Evolutionary conservation across 2,888 invertebrate species (phyloP).

Genomic region (Brenthis hecate): DNA sequence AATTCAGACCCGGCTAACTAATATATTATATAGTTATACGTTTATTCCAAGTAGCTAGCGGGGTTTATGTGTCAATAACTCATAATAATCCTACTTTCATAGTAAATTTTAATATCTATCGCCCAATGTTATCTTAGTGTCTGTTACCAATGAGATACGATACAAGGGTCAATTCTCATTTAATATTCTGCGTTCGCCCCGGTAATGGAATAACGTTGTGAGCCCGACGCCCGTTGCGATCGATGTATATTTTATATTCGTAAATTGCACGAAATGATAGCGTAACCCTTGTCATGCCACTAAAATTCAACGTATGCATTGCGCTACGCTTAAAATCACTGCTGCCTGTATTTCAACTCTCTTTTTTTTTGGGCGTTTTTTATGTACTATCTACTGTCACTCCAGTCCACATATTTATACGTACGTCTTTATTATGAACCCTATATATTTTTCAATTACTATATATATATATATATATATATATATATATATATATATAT

Average conservation of each 20-base stretch:
- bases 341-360: conserved; percentile 25
- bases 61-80: conserved; percentile 34
- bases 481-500: too few relatives aligned
- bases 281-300: conserved; percentile 68
- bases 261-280: conserved; percentile 71
- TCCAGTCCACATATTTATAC: neutral
- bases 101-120: conserved; percentile 41
- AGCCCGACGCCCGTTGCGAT: conserved; percentile 58
- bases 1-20: conserved; percentile 21
- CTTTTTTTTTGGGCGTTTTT: conserved; percentile 10
- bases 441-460: neutral
- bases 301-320: conserved; percentile 45
- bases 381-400: neutral
- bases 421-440: neutral
- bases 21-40: conserved; percentile 22
- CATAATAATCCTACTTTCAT: conserved; percentile 37
- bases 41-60: conserved; percentile 29
- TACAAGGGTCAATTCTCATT: conserved; percentile 69
- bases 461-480: too few relatives aligned
- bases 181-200: conserved; percentile 67
- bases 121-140: conserved; percentile 50
- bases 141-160: conserved; percentile 41
- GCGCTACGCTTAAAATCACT: conserved; percentile 30
- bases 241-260: conserved; percentile 77
- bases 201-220: conserved; percentile 79